phyloP scores from a whole-genome alignment of 1,140 invertebrate species.

The Asbolus verrucosus region DNA sequence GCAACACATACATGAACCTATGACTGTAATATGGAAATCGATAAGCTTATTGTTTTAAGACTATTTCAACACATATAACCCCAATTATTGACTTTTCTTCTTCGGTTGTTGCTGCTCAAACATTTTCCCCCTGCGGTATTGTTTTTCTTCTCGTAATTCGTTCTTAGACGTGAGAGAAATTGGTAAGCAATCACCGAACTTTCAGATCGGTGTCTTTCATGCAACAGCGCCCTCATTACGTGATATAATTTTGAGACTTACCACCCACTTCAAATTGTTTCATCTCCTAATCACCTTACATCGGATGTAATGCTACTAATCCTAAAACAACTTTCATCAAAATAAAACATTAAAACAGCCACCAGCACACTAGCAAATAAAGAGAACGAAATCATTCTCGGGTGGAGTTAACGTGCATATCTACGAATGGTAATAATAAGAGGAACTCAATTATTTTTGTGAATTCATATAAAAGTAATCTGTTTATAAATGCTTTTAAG shows the following conservation, averaged over 20 bases:
- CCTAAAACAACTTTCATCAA: too few species aligned
- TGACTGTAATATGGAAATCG: neutral
- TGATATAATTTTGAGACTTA: conserved; percentile 30
- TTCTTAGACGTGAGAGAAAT: conserved; percentile 41
- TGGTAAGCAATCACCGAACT: conserved; percentile 29
- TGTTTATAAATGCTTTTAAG: too few species aligned
- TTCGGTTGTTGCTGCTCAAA: conserved; percentile 38
- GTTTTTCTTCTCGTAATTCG: conserved; percentile 43
- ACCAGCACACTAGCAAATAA: too few species aligned
- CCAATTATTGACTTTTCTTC: conserved; percentile 41
- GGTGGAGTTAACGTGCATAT: too few species aligned
- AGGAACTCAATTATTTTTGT: too few species aligned
- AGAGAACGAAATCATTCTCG: too few species aligned
- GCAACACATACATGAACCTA: neutral
- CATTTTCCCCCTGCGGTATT: conserved; percentile 30
- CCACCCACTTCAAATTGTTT: neutral
- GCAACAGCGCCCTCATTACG: conserved; percentile 31
- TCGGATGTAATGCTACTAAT: too few species aligned
- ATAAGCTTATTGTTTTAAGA: conserved; percentile 15
- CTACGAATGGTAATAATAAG: too few species aligned
- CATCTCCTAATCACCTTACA: too few species aligned
- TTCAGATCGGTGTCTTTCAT: conserved; percentile 34
- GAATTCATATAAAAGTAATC: too few species aligned
- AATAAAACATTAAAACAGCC: too few species aligned
- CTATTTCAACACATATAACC: conserved; percentile 34